These are phyloP conservation scores for Coregonus ussuriensis DNA, from an alignment of 2,797 vertebrate genomes.

Conservation along the genomic window DNA sequence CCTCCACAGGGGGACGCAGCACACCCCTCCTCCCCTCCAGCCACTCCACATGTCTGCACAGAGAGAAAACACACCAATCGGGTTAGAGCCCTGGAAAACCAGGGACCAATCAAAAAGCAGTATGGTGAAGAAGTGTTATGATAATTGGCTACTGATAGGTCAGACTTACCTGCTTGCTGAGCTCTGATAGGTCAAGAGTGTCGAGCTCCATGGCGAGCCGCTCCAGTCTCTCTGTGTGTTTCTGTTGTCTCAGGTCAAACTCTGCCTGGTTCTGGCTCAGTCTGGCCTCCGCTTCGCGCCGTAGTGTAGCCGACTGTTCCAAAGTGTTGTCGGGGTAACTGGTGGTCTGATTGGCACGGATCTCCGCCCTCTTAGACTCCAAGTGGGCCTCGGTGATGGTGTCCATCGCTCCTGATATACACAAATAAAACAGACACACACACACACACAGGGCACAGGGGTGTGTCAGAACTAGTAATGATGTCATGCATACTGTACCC, in stretches of 20 bases:
- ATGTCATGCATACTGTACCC: neutral
- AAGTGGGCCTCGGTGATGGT: conserved; percentile 85
- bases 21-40: conserved; percentile 74
- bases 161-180: too few species aligned
- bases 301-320: conserved; percentile 73
- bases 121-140: neutral
- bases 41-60: conserved; percentile 85
- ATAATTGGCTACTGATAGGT: too few species aligned
- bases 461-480: neutral
- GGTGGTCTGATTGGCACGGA: conserved; percentile 78
- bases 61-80: conserved; percentile 7
- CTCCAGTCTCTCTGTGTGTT: conserved; percentile 82
- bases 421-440: neutral
- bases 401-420: conserved; percentile 84
- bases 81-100: neutral
- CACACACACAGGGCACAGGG: neutral
- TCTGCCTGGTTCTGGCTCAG: conserved; percentile 75
- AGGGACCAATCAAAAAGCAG: neutral
- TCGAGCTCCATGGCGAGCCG: conserved; percentile 84
- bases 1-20: conserved; percentile 82
- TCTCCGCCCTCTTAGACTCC: conserved; percentile 81
- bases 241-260: conserved; percentile 83
- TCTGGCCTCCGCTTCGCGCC: conserved; percentile 79
- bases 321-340: conserved; percentile 68
- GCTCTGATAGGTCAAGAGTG: conserved; percentile 63